These are phyloP conservation scores for Drosophila suzukii DNA, from an alignment of 1,140 invertebrate genomes.

Conservation along the genomic window DNA sequence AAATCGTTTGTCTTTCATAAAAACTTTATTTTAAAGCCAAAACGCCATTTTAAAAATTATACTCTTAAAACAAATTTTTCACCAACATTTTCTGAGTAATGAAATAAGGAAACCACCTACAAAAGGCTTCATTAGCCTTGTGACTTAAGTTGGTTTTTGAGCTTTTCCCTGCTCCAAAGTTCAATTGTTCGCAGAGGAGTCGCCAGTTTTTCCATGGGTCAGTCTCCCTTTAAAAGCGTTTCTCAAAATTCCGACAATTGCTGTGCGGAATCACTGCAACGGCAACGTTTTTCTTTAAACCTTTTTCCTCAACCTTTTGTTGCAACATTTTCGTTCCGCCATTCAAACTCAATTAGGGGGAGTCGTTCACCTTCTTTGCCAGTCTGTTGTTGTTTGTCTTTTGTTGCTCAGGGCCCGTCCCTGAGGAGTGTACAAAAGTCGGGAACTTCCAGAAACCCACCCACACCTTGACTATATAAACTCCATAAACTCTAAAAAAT, in stretches of 20 bases:
- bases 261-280: conserved; percentile 43
- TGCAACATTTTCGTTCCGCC: conserved; percentile 62
- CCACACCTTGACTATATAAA: conserved; percentile 11
- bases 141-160: neutral
- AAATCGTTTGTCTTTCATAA: too few species aligned
- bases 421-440: conserved; percentile 24
- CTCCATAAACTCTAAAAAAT: conserved; percentile 2
- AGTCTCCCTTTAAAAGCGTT: conserved; percentile 26
- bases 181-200: conserved; percentile 22
- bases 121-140: neutral
- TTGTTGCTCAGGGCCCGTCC: conserved; percentile 20
- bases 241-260: conserved; percentile 19
- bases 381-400: conserved; percentile 31
- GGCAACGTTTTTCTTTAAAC: conserved; percentile 44
- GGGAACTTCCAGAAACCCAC: conserved; percentile 30
- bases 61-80: neutral
- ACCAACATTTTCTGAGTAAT: neutral
- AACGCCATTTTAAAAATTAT: too few species aligned
- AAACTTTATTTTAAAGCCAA: too few species aligned
- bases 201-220: conserved; percentile 4
- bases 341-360: conserved; percentile 75
- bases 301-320: conserved; percentile 34
- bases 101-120: neutral
- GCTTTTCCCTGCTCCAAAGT: conserved; percentile 15
- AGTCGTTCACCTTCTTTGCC: conserved; percentile 63